Conservation (phyloP, 2,113 vertebrate species). For the Bambusicola thoracicus region DNA sequence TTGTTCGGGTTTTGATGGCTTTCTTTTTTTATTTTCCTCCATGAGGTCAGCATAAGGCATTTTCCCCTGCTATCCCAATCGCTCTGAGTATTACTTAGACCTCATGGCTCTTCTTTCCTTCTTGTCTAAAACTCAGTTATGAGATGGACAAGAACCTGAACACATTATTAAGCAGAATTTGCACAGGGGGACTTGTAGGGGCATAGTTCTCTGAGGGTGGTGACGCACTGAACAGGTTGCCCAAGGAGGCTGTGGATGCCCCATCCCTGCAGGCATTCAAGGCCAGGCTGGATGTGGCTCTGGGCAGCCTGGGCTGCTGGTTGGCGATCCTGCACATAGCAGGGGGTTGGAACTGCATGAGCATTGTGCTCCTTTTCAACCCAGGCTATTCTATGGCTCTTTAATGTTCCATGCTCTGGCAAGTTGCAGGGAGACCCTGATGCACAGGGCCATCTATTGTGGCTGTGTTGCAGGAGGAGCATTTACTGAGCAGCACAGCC, state of each 20-base stretch:
- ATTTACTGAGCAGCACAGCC: neutral
- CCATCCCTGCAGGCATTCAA: too few species aligned
- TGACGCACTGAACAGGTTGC: too few species aligned
- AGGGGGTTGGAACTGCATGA: too few species aligned
- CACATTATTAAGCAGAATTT: neutral
- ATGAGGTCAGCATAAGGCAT: conserved; percentile 36
- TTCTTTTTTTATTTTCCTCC: neutral
- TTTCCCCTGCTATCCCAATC: neutral
- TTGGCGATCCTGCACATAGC: too few species aligned
- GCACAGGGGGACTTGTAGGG: neutral
- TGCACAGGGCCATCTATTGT: neutral
- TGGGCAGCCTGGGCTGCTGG: too few species aligned
- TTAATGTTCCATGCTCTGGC: too few species aligned
- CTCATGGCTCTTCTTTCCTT: neutral
- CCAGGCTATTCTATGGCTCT: too few species aligned
- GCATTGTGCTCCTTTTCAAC: too few species aligned
- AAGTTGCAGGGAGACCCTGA: neutral
- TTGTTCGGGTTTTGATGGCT: conserved; percentile 24
- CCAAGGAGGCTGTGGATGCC: too few species aligned
- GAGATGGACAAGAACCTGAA: neutral
- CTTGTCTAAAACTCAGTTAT: neutral
- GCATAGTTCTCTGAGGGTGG: neutral
- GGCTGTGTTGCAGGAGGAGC: neutral
- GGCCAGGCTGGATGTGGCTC: too few species aligned
- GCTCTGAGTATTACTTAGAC: neutral